Percentiles rank a stretch among this genome's conserved stretches.
phyloP scores from a whole-genome alignment of 2,888 invertebrate genomes.

The Eilema griseolum region DNA sequence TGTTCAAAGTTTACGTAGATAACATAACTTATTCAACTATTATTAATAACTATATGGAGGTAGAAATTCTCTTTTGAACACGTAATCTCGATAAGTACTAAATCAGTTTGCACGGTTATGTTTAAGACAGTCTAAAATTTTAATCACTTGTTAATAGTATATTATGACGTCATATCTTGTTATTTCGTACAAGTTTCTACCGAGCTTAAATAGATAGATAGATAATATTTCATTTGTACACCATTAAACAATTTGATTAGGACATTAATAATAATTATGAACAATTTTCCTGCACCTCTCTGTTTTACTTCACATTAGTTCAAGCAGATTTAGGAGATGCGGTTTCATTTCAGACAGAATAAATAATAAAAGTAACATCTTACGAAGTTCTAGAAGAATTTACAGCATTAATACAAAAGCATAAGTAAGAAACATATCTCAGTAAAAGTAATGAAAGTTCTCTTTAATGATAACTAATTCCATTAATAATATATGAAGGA shows the following conservation, averaged over 20 bases:
- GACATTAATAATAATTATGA: no score
- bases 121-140: no score
- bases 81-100: no score
- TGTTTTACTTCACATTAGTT: not conserved
- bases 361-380: not conserved
- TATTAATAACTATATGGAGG: no score
- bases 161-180: no score
- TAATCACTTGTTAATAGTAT: no score
- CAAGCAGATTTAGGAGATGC: not conserved
- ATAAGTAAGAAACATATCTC: not conserved
- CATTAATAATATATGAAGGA: slow-evolving; percentile 42
- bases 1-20: not conserved
- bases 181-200: no score
- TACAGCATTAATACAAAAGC: not conserved
- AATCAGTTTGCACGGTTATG: no score
- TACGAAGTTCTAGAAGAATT: not conserved
- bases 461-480: slow-evolving; percentile 25
- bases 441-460: slow-evolving; percentile 4
- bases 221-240: no score
- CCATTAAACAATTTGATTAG: not conserved
- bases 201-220: no score
- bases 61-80: no score
- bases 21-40: not conserved
- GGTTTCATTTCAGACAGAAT: not conserved
- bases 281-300: not conserved